phyloP scores from a whole-genome alignment of 2,113 vertebrate genomes.

The Macheiramphus alcinus region DNA sequence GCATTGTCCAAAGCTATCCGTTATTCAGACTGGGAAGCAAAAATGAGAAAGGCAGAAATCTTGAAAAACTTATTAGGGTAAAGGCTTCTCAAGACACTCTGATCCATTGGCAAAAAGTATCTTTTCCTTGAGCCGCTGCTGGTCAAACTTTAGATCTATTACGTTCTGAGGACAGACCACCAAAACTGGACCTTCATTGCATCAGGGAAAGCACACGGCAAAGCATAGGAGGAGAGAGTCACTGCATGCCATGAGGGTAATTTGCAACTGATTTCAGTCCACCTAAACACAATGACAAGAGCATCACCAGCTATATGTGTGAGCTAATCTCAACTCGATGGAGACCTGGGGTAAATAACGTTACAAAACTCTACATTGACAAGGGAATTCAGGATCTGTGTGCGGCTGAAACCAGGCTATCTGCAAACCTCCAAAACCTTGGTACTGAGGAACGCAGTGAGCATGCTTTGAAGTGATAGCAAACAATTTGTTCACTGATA shows the following conservation, averaged over 20 bases:
- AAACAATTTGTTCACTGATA: background rate
- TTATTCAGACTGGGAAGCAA: background rate
- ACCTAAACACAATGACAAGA: background rate
- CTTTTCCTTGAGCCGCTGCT: background rate
- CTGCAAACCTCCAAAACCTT: background rate
- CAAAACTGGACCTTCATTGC: background rate
- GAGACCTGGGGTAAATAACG: background rate
- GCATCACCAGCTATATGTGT: accelerated
- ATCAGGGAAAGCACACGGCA: background rate
- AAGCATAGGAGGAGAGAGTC: background rate
- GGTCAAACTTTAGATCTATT: background rate
- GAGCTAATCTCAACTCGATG: background rate
- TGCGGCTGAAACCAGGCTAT: background rate
- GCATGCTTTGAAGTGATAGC: background rate
- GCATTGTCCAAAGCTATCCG: background rate
- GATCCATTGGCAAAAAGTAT: no score
- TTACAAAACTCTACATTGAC: background rate
- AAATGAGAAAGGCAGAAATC: background rate
- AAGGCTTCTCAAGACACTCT: background rate
- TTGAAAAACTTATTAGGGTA: background rate
- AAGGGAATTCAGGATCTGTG: background rate
- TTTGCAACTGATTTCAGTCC: background rate
- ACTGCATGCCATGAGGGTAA: background rate
- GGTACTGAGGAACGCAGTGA: background rate
- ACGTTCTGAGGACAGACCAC: background rate